A percentile compares a stretch with the other conserved stretches of the same genome.
These are phyloP conservation scores for Drosophila nebulosa DNA, from an alignment of 1,140 invertebrate genomes.

Conservation along the genomic window DNA sequence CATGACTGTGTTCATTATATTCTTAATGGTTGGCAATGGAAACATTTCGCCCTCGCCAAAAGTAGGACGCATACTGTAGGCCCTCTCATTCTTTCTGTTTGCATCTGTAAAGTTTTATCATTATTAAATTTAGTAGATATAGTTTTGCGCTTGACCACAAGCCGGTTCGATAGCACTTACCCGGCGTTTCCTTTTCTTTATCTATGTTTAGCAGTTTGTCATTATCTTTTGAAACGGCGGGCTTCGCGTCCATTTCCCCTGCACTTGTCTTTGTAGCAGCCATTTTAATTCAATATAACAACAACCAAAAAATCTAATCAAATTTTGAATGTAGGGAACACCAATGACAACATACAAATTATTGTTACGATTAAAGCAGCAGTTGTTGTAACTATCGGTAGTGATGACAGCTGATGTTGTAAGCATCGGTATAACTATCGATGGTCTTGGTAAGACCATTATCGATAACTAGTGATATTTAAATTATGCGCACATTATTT, in stretches of 20 bases:
- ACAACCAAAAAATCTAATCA: neutral
- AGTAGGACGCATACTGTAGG: slow-evolving; percentile 66
- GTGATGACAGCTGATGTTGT: neutral
- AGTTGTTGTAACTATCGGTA: neutral
- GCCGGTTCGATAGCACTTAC: neutral
- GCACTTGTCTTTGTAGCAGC: slow-evolving; percentile 9
- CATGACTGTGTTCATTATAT: slow-evolving; percentile 56
- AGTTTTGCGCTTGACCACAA: neutral
- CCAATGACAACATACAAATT: neutral
- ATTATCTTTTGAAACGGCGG: neutral
- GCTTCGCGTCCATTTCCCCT: neutral
- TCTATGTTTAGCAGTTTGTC: slow-evolving; percentile 1
- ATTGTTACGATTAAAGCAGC: neutral
- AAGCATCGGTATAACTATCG: neutral
- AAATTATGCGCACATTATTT: neutral
- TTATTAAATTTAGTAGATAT: no score
- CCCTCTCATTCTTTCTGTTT: slow-evolving; percentile 23
- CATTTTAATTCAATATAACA: slow-evolving; percentile 5
- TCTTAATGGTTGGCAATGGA: slow-evolving; percentile 52
- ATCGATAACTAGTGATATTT: neutral
- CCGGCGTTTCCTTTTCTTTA: neutral
- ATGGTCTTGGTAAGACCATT: neutral
- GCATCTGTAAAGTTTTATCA: neutral
- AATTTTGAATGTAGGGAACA: neutral
- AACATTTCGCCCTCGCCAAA: slow-evolving; percentile 68